Base-by-base conservation (phyloP, 2,113 vertebrate genomes). In the Pituophis catenifer region DNA sequence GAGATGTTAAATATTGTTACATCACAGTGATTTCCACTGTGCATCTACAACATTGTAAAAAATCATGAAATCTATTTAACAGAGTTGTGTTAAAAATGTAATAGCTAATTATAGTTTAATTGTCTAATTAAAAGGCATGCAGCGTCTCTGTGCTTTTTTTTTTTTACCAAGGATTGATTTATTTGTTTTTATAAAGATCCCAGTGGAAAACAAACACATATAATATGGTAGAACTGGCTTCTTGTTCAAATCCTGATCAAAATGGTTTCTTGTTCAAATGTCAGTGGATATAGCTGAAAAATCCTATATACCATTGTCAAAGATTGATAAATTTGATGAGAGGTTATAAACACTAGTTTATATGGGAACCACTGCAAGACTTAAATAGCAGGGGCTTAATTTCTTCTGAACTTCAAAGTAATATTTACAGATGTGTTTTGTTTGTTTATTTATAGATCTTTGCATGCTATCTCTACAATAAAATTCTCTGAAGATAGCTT, bases 131-230 rank as follows among this genome's bases (percentile, higher is more conserved):
- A 93, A 95, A 90, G 54, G 19, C 17, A 70, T 89, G 57, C 11
- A 52, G 57, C 89, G 81, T 95, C 94, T 95, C 10, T 29, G n/a
- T 94, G 13, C 29, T 93, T 57, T 93, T 96, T 93, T 81, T 93
- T 57, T 93, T 96, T 93, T 81, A 54, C 89, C 94, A 89, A 90
- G 3, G 19, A 85, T 89, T 81, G 21, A 70, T 8, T 44, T 91
- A 59, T 81, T 65, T 90, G 88, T 92, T 87, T 23, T 19, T 50
- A 24, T 7, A 50, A 92, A 88, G 1, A 87, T 53, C 62, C 52
- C 88, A 50, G 5, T 58, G 33, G 52, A 54, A 29, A 89, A 93
- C 58, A 57, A 1, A 48, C 62, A 90, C 89, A 94, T 13, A 75
- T 17, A 1, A 7, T 0, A n/a, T n/a, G 11, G 26, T 65, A 0